Evolutionary conservation across 2,888 invertebrate genomes (phyloP), one percentile per base, ranked within the genome.

Genomic region (Autographa pulchrina): DNA sequence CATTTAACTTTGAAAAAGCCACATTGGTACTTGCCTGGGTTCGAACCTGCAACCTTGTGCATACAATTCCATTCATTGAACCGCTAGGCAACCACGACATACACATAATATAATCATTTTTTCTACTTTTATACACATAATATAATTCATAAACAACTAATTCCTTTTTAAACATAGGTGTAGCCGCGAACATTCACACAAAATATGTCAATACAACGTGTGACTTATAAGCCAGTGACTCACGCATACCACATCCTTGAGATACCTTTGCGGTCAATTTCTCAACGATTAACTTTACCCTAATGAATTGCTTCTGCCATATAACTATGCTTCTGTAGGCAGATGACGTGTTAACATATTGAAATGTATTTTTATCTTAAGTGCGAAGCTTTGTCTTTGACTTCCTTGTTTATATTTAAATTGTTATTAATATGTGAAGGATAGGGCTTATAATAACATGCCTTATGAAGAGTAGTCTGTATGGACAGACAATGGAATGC

Each of bases 261-360:
- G 71, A 89, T 90, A 82, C 83, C 88, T 77, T 64, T 77, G 71
- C 88, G 86, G 88, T 89, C 88, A 87, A 84, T 85, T 86, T 89
- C 87, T 76, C 48, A 14, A 68, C 62, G 67, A 67, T 77, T 72
- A 67, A 65, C 68, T 71, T 54, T 62, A 70, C 54, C n/a, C 32
- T 67, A 67, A 81, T 67, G 54, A 77, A 64, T 70, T 67, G n/a
- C 61, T 41, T 62, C 4, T 18, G 43, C 52, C 31, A n/a, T 63
- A 52, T 56, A 59, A 60, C 60, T 16, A 66, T 54, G 0, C 16
- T 56, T 16, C 14, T 58, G 11, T 38, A 13, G 6, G 8, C 18
- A 38, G 41, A 31, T 20, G 54, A 20, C 20, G 25, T 18, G n/a
- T 25, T n/a, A 14, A 0, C 0, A 11, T 56, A n/a, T 48, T 48